Evolutionary conservation across 2,888 invertebrate genomes (phyloP), one percentile per base, ranked within the genome.

Genomic region (Clepsis dumicolana): DNA sequence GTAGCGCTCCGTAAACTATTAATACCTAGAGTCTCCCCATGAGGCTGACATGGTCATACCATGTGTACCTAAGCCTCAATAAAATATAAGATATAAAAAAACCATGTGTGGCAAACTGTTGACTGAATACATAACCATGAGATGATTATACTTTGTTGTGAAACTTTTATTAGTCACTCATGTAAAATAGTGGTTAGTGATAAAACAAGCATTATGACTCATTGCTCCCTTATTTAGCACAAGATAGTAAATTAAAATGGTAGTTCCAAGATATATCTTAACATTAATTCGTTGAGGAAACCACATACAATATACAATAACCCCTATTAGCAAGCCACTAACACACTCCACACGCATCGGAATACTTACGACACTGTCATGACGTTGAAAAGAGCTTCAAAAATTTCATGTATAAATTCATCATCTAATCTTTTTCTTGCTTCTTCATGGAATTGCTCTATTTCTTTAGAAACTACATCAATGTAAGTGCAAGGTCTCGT

Each of bases 401-500:
- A 87, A 41, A 93, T 75, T 61, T 87, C 82, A 63, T 78, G 75
- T 64, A 90, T 78, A 78, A 91, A 90, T 38, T 76, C 72, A 71
- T 85, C 82, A 71, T 90, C 92, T 70, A 93, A 77, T 74, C 80
- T 86, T 64, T 74, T 81, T 12, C 80, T 77, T 72, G 95, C 94
- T 65, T 92, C 89, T 54, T 87, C 80, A 73, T 94, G 87, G 81
- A 97, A 96, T 67, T 94, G 94, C 10, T 88, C 85, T 60, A 97
- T 89, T 2, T 95, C 94, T 70, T 93, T 94, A 0, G 96, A 79
- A 75, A 96, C 94, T 67, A 94, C 94, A 48, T 95, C 95, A n/a
- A 97, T 95, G 82, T 98, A 99, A 18, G 94, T 87, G 72, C 98
- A 98, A 38, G 97, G 95, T 77, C 96, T 96, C 0, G 95, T 96